phyloP scores from a whole-genome alignment of 2,113 vertebrate species.

The Circaetus gallicus region DNA sequence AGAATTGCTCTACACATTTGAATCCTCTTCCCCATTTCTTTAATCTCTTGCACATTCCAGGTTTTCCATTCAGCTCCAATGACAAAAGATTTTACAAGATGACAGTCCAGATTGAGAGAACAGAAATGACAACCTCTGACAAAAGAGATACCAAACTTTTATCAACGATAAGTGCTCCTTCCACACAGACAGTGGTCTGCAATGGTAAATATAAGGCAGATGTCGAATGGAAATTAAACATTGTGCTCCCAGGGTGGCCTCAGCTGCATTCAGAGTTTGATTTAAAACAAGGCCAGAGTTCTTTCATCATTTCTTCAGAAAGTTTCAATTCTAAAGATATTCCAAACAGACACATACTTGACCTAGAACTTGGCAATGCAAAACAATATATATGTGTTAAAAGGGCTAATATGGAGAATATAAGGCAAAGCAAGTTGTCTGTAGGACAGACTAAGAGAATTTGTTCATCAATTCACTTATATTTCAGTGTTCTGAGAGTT shows the following conservation, averaged over 20 bases:
- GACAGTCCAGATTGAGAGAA: conserved; percentile 51
- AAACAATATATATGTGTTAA: neutral
- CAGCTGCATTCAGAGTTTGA: conserved; percentile 58
- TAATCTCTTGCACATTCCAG: conserved; percentile 24
- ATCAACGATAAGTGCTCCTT: conserved; percentile 18
- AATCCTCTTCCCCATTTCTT: conserved; percentile 26
- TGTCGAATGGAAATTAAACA: conserved; percentile 65
- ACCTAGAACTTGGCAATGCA: conserved; percentile 28
- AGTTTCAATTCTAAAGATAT: conserved; percentile 61
- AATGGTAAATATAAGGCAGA: conserved; percentile 42
- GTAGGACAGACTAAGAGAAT: neutral
- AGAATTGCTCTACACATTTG: neutral
- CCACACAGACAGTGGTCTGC: neutral
- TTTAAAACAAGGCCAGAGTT: conserved; percentile 65
- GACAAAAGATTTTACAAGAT: conserved; percentile 57
- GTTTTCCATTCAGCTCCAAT: conserved; percentile 13
- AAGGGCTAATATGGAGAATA: neutral
- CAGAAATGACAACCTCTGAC: conserved; percentile 57
- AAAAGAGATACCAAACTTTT: conserved; percentile 55
- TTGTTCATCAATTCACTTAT: neutral
- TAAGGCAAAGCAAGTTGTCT: neutral
- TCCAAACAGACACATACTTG: conserved; percentile 51
- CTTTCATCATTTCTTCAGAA: conserved; percentile 60
- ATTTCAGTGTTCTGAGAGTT: neutral
- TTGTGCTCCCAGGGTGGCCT: conserved; percentile 49